A percentile compares a stretch with the other conserved stretches of the same genome.
Evolutionary conservation across 1,140 invertebrate species (phyloP).

Genomic region (Caenorhabditis brenneri): DNA sequence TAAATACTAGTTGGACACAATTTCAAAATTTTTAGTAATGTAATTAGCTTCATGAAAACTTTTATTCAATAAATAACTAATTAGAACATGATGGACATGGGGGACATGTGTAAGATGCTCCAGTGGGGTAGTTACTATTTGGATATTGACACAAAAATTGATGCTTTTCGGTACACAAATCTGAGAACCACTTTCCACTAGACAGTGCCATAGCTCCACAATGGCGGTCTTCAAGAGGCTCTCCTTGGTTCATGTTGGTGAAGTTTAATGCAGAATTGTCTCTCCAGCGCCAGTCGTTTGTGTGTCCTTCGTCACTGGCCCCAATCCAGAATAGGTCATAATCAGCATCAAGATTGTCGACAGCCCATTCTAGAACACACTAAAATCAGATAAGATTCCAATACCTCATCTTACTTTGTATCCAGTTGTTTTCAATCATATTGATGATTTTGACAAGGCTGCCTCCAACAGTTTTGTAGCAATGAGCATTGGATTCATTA

Average conservation of each 20-base stretch:
- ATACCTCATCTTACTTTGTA: no score
- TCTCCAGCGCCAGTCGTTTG: not conserved
- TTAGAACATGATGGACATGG: conserved; percentile 9
- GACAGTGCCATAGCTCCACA: not conserved
- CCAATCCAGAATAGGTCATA: conserved; percentile 18
- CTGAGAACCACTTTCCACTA: not conserved
- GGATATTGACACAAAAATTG: conserved; percentile 4
- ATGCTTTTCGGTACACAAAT: not conserved
- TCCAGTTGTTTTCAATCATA: conserved; percentile 27
- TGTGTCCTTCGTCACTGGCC: not conserved
- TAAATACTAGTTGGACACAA: not conserved
- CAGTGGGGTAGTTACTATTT: not conserved
- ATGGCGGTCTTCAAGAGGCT: not conserved
- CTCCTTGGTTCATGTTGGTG: not conserved
- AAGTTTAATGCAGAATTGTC: not conserved
- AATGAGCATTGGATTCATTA: not conserved
- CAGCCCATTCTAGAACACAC: not conserved
- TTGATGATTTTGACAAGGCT: not conserved
- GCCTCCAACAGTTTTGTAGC: not conserved
- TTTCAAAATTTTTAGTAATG: no score
- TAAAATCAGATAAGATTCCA: no score
- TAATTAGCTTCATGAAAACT: not conserved
- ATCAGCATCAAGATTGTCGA: not conserved
- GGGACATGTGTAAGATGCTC: not conserved
- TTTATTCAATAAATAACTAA: not conserved